Percentiles rank a stretch among this genome's conserved stretches.
Evolutionary conservation across 2,888 invertebrate species (phyloP).

Genomic region (Leuctra nigra): DNA sequence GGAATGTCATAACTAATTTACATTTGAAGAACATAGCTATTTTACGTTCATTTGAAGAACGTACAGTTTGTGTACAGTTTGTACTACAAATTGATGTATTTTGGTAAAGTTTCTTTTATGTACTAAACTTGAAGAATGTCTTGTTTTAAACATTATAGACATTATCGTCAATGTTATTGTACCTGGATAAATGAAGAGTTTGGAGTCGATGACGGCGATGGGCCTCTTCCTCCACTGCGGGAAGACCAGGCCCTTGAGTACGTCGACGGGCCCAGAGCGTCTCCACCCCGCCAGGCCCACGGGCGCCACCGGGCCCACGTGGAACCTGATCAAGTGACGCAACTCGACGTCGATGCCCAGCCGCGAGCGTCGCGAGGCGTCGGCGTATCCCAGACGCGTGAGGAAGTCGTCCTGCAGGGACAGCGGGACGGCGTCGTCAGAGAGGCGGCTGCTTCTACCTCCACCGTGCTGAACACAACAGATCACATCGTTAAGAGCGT

Average conservation of each 20-base stretch:
- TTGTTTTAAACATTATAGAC: too few relatives aligned
- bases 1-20: too few relatives aligned
- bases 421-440: slow-evolving; percentile 49
- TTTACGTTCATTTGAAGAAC: too few relatives aligned
- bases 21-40: too few relatives aligned
- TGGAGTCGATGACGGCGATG: slow-evolving; percentile 53
- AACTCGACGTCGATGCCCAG: slow-evolving; percentile 60
- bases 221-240: slow-evolving; percentile 60
- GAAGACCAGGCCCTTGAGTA: slow-evolving; percentile 60
- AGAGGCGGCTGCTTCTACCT: slow-evolving; percentile 48
- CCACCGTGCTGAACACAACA: slow-evolving; percentile 48
- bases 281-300: slow-evolving; percentile 45
- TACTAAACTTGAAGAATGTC: too few relatives aligned
- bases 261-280: slow-evolving; percentile 44
- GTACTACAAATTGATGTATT: too few relatives aligned
- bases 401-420: slow-evolving; percentile 56
- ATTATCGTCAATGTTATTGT: too few relatives aligned
- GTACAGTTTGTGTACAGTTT: too few relatives aligned
- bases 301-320: slow-evolving; percentile 51
- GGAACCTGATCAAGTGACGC: slow-evolving; percentile 53
- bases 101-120: too few relatives aligned
- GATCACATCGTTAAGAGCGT: too few relatives aligned
- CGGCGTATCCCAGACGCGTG: slow-evolving; percentile 51
- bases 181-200: slow-evolving; percentile 53
- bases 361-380: slow-evolving; percentile 50